Percentiles rank a stretch among this genome's conserved stretches.
Evolutionary conservation across 2,113 vertebrate species (phyloP).

Genomic region (Crotalus helleri): DNA sequence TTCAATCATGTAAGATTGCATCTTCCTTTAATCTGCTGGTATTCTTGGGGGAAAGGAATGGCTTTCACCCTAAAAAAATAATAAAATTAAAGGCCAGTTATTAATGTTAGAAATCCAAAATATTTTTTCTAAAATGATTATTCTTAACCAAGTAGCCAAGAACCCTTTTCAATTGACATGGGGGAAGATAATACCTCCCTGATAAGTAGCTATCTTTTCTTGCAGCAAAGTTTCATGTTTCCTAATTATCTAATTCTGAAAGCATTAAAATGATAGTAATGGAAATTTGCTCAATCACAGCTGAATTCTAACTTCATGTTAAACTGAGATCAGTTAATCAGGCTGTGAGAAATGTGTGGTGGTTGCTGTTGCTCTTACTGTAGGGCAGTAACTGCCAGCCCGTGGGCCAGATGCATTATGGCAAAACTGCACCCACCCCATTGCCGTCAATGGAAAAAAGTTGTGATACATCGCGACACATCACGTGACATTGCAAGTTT

Average conservation of each 20-base stretch:
- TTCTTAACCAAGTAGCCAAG: conserved; percentile 52
- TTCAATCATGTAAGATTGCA: neutral
- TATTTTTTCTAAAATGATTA: conserved; percentile 66
- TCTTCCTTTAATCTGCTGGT: neutral
- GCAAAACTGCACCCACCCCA: too few relatives aligned
- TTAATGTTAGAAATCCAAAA: conserved; percentile 59
- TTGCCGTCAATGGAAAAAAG: too few relatives aligned
- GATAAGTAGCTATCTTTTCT: conserved; percentile 52
- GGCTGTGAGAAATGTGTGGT: neutral
- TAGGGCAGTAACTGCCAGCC: too few relatives aligned
- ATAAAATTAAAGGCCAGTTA: conserved; percentile 28
- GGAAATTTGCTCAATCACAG: conserved; percentile 32
- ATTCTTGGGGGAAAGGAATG: conserved; percentile 26
- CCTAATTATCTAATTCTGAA: conserved; percentile 59
- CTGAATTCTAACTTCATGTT: neutral
- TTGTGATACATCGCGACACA: too few relatives aligned
- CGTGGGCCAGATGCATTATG: too few relatives aligned
- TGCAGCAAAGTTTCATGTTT: conserved; percentile 50
- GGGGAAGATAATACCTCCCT: conserved; percentile 33
- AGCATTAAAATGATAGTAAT: conserved; percentile 55
- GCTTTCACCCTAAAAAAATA: conserved; percentile 52
- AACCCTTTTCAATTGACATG: conserved; percentile 57
- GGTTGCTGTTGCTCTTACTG: neutral
- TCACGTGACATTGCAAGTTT: too few relatives aligned
- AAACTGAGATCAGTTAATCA: neutral